Conservation (phyloP, 2,888 invertebrate species). For the Agrotis exclamationis region DNA sequence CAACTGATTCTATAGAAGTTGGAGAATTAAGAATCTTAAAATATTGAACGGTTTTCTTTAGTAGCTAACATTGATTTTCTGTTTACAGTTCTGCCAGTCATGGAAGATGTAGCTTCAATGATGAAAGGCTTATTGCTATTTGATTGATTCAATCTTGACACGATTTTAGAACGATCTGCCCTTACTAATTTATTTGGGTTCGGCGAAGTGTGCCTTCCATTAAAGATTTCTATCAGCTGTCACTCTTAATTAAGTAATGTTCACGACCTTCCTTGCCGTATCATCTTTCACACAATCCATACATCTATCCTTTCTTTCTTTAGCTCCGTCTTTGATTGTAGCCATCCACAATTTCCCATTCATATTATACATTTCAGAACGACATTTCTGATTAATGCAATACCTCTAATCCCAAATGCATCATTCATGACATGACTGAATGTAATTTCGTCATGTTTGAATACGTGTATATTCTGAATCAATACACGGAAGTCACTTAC, state of each 20-base stretch:
- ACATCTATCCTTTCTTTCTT: not conserved
- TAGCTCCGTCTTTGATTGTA: not conserved
- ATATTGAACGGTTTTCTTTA: not conserved
- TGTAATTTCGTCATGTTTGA: conserved; percentile 42
- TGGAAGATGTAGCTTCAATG: not conserved
- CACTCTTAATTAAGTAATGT: not conserved
- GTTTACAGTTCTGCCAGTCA: not conserved
- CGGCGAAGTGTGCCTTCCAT: not conserved
- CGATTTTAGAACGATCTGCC: not conserved
- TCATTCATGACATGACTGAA: conserved; percentile 47
- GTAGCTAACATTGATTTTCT: no score
- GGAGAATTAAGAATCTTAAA: not conserved
- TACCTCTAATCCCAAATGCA: conserved; percentile 44
- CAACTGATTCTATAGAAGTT: conserved; percentile 12
- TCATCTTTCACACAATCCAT: not conserved
- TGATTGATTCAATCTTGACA: not conserved
- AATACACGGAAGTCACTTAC: conserved; percentile 55
- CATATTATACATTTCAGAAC: conserved; percentile 9
- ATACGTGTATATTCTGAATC: conserved; percentile 54
- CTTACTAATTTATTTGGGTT: conserved; percentile 8
- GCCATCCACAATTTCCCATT: not conserved
- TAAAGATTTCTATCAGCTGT: no score
- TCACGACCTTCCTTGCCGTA: not conserved
- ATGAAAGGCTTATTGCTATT: not conserved
- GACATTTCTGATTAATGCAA: conserved; percentile 20